phyloP scores from a whole-genome alignment of 2,888 invertebrate genomes.

The Dolomedes plantarius region DNA sequence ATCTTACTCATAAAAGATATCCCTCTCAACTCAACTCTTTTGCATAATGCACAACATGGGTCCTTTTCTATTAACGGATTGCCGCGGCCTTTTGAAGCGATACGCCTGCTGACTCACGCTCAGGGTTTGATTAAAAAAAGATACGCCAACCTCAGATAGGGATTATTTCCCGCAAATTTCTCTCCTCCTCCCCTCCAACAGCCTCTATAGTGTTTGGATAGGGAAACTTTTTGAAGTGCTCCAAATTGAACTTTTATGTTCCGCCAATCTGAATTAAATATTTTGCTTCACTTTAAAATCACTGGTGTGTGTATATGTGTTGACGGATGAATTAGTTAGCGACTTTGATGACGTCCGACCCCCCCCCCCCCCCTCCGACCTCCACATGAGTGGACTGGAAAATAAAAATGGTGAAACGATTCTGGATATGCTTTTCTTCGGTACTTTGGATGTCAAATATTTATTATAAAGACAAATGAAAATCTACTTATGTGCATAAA shows the following conservation, averaged over 20 bases:
- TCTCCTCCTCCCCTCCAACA: background rate
- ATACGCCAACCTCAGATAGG: background rate
- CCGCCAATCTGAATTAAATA: too few relatives aligned
- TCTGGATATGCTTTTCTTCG: too few relatives aligned
- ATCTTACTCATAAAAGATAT: background rate
- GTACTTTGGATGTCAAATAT: too few relatives aligned
- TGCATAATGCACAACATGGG: slow-evolving; percentile 6
- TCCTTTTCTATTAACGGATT: background rate
- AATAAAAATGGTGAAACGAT: too few relatives aligned
- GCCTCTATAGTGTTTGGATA: background rate
- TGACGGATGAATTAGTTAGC: too few relatives aligned
- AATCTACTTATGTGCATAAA: too few relatives aligned
- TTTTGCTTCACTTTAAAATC: too few relatives aligned
- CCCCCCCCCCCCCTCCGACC: too few relatives aligned
- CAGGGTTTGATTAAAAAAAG: background rate
- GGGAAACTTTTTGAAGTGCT: background rate
- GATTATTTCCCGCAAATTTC: background rate
- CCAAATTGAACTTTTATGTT: background rate
- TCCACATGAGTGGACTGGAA: too few relatives aligned
- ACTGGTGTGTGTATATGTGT: too few relatives aligned
- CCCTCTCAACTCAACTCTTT: background rate
- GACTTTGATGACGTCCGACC: too few relatives aligned
- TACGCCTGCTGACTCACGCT: background rate
- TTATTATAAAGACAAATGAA: too few relatives aligned
- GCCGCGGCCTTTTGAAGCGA: background rate